A percentile compares a stretch with the other conserved stretches of the same genome.
phyloP scores from a whole-genome alignment of 1,140 invertebrate species.

The Cheumatopsyche charites region DNA sequence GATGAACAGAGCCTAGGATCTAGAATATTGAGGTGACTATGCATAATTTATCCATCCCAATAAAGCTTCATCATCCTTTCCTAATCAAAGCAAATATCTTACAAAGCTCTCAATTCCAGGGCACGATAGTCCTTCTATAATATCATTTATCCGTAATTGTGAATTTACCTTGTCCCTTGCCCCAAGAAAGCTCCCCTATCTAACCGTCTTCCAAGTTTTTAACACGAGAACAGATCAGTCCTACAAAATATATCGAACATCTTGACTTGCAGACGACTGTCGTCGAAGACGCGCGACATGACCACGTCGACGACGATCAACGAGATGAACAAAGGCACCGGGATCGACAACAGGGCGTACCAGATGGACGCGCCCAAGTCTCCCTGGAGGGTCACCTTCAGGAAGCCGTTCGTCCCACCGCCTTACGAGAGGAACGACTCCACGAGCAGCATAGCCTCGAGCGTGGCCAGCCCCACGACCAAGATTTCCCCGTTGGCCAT shows the following conservation, averaged over 20 bases:
- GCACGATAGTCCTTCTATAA: too few species aligned
- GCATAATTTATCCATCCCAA: neutral
- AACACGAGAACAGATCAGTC: too few species aligned
- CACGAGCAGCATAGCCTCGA: slow-evolving; percentile 44
- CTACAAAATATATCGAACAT: too few species aligned
- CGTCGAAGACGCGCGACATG: slow-evolving; percentile 63
- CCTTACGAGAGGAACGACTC: slow-evolving; percentile 47
- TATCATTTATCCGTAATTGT: neutral
- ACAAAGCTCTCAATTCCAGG: too few species aligned
- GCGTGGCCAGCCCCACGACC: slow-evolving; percentile 28
- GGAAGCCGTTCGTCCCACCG: slow-evolving; percentile 47
- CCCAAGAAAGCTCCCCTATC: too few species aligned
- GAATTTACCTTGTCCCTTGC: too few species aligned
- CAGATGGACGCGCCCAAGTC: slow-evolving; percentile 46
- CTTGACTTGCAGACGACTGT: slow-evolving; percentile 68
- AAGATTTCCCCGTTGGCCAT: slow-evolving; percentile 46
- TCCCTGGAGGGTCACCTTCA: slow-evolving; percentile 52
- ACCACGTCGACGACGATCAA: slow-evolving; percentile 49
- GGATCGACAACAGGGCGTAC: slow-evolving; percentile 51
- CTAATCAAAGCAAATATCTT: too few species aligned
- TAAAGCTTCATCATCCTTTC: too few species aligned
- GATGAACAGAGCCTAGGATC: slow-evolving; percentile 69
- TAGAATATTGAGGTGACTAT: slow-evolving; percentile 63
- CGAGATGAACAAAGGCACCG: slow-evolving; percentile 53
- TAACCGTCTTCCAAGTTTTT: too few species aligned